Conservation (phyloP, 2,797 vertebrate species). For the Sebastiscus albofasciatus region DNA sequence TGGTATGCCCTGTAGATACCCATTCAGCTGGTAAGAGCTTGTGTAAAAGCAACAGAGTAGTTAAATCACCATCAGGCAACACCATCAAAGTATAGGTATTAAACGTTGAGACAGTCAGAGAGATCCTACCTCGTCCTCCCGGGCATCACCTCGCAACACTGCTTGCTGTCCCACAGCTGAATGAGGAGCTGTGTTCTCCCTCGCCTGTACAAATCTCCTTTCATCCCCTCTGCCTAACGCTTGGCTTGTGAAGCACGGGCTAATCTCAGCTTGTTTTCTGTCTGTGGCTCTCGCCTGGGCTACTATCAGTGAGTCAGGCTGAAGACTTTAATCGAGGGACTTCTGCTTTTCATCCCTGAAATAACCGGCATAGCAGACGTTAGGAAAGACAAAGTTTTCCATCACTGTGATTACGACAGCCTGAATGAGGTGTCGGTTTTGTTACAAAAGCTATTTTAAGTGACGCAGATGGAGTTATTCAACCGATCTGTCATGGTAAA, state of each 20-base stretch:
- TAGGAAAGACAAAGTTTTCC: slow-evolving; percentile 44
- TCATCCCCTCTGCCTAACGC: slow-evolving; percentile 63
- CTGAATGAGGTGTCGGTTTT: neutral
- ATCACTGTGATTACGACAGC: slow-evolving; percentile 48
- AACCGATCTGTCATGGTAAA: neutral
- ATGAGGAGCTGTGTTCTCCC: slow-evolving; percentile 48
- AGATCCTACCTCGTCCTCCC: slow-evolving; percentile 62
- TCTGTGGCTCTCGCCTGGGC: slow-evolving; percentile 27
- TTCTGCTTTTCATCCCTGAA: slow-evolving; percentile 66
- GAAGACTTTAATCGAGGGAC: slow-evolving; percentile 31
- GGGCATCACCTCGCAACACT: slow-evolving; percentile 52
- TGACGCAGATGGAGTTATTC: neutral
- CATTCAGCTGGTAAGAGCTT: neutral
- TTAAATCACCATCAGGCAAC: neutral
- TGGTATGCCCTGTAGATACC: neutral
- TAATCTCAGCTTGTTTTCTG: slow-evolving; percentile 54
- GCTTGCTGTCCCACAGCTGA: slow-evolving; percentile 51
- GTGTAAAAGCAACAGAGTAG: neutral
- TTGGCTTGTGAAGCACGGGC: slow-evolving; percentile 35
- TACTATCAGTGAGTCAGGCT: slow-evolving; percentile 28
- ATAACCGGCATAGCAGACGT: slow-evolving; percentile 34
- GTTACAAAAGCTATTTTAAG: slow-evolving; percentile 15
- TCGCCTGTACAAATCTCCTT: slow-evolving; percentile 65
- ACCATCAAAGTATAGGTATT: neutral
- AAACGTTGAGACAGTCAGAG: neutral